Conservation (phyloP, 2,113 vertebrate genomes). For the Martes martes region DNA sequence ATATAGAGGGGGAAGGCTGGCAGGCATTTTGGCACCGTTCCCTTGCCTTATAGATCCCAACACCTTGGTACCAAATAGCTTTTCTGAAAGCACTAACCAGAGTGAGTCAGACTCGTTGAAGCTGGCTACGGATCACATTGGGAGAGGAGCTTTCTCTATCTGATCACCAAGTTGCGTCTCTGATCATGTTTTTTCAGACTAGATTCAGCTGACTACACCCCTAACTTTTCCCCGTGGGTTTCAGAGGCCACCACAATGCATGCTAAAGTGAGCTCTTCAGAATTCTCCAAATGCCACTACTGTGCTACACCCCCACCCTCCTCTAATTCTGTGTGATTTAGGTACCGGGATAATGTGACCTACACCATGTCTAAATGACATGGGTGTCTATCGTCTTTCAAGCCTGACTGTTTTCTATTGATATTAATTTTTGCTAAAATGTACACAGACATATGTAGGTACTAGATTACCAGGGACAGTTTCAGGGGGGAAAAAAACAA, state of each 20-base stretch:
- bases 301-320: not conserved
- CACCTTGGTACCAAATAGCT: not conserved
- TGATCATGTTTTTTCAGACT: not conserved
- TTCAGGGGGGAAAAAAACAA: not conserved
- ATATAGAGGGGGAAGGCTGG: not conserved
- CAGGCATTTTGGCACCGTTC: not conserved
- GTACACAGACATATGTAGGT: slow-evolving; percentile 44
- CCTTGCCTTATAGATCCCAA: not conserved
- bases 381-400: slow-evolving; percentile 40
- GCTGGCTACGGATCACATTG: not conserved
- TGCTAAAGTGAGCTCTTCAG: slow-evolving; percentile 19
- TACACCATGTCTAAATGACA: slow-evolving; percentile 46
- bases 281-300: not conserved
- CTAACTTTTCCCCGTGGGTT: not conserved
- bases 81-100: not conserved
- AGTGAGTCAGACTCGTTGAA: not conserved
- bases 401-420: slow-evolving; percentile 57
- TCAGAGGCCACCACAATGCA: not conserved
- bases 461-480: slow-evolving; percentile 20
- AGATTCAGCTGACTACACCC: not conserved
- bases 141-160: not conserved
- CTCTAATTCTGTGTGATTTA: slow-evolving; percentile 39
- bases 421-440: slow-evolving; percentile 66
- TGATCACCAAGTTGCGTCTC: not conserved
- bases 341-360: slow-evolving; percentile 51